Conservation (phyloP, 2,888 invertebrate species). For the Leucophenga maculata region DNA sequence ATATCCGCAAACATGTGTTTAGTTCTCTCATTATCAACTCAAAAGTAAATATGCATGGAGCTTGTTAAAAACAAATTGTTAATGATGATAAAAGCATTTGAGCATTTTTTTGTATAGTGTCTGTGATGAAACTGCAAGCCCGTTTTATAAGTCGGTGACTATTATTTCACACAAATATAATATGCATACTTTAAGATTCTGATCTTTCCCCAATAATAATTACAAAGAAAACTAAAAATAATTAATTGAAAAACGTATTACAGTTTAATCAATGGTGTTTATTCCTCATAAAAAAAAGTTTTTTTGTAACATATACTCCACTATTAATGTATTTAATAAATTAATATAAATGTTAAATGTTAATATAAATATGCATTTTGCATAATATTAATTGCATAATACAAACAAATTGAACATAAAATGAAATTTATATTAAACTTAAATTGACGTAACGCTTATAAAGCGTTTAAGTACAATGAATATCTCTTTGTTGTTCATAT, state of each 20-base stretch:
- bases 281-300: constrained; percentile 52
- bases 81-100: constrained; percentile 60
- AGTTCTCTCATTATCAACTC: neutral
- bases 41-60: constrained; percentile 36
- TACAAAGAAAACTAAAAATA: constrained; percentile 45
- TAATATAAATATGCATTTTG: neutral
- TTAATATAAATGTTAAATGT: constrained; percentile 17
- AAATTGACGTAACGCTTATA: neutral
- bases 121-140: constrained; percentile 53
- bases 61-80: constrained; percentile 58
- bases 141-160: neutral
- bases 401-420: neutral
- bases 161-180: constrained; percentile 7
- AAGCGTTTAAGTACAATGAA: constrained; percentile 9
- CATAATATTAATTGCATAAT: neutral
- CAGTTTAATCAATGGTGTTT: constrained; percentile 54
- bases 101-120: constrained; percentile 54
- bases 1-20: neutral
- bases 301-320: constrained; percentile 7
- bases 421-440: neutral
- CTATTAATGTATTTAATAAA: constrained; percentile 11
- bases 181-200: neutral
- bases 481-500: constrained; percentile 17
- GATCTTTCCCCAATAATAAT: constrained; percentile 16
- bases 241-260: constrained; percentile 52